Base-by-base conservation (phyloP, 2,113 vertebrate genomes). In the Chloroceryle aenea region DNA sequence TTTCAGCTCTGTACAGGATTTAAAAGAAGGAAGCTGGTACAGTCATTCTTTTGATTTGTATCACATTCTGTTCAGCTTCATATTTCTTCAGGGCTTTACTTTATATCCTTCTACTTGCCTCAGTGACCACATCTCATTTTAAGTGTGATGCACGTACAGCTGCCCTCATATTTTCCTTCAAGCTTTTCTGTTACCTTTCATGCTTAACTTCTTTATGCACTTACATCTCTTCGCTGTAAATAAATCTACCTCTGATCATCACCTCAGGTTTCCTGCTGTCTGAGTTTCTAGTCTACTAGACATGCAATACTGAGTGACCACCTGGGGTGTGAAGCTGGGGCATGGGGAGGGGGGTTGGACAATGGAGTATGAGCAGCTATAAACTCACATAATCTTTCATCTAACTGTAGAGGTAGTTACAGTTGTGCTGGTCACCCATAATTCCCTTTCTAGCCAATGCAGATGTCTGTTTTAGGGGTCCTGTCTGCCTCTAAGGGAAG, bases 91-190 rank as follows among this genome's bases (percentile, higher is more conserved):
- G 45, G 23, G 26, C 38, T 86, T 85, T 62, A 34, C 17, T 84
- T 75, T n/a, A 59, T n/a, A 59, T 53, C 23, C 13, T 58, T 75
- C 63, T 66, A 25, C n/a, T 64, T 91, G 42, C 20, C 12, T 19
- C 32, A 68, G 47, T 68, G 25, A 83, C 42, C 20, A 38, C 10
- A 14, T 42, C 40, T 34, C 21, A 15, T 61, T 34, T 76, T 50
- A 72, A 11, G 29, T 50, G 34, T 0, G 1, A 55, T 27, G 14
- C 12, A 27, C 1, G 3, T 45, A 45, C 10, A 63, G 10, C 2
- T 47, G 16, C 20, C 53, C 47, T 40, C 32, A 12, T 56, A 61
- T 56, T 61, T 88, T 53, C 47, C 42, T 52, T 63, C 48, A 77
- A 78, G 22, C 9, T 89, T 73, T 42, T 73, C 43, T 4, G 1